Evolutionary conservation across 2,113 vertebrate genomes (phyloP), one percentile per base, ranked within the genome.

Genomic region (Entelurus aequoreus): DNA sequence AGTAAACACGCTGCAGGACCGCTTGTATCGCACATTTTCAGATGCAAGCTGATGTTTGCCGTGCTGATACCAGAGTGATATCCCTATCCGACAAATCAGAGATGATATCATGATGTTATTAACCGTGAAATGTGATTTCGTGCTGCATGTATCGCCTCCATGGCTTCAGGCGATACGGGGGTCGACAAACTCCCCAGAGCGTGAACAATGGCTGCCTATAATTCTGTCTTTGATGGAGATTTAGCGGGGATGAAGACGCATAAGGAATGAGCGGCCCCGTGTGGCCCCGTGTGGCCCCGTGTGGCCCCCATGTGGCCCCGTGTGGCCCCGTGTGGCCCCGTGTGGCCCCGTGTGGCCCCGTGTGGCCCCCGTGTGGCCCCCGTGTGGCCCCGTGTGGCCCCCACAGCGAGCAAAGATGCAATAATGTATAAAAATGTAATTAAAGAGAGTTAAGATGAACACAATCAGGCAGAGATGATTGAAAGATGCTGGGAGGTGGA

Each of bases 381-480:
- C 21, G 21, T 28, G 87, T 77, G 87, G 76, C 86, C 84, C 79
- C 87, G 73, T 71, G 83, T 6, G 82, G 78, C 83, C 84, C 88
- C 88, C 82, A 89, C 87, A 84, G 88, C 77, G 89, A 71, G 78
- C 79, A 89, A 90, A 90, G 86, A 90, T 87, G 89, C 87, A 88
- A 89, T 87, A 86, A 85, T 88, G 79, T 87, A 87, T 87, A 90
- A 89, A 91, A 90, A 89, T 90, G 86, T 90, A 91, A 91, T 91
- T 90, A 90, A 89, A 89, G 85, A 84, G 84, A 90, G 88, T 90
- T 90, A 90, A 90, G 87, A 89, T 90, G 87, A 89, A 90, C 84
- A 87, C 84, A 88, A 88, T 90, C 88, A 87, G 84, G 83, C 74
- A 86, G 84, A 79, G 85, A 87, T 90, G 89, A 88, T 89, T 88